These are phyloP conservation scores for Platichthys stellatus DNA, from an alignment of 2,113 vertebrate species.

Conservation along the genomic window DNA sequence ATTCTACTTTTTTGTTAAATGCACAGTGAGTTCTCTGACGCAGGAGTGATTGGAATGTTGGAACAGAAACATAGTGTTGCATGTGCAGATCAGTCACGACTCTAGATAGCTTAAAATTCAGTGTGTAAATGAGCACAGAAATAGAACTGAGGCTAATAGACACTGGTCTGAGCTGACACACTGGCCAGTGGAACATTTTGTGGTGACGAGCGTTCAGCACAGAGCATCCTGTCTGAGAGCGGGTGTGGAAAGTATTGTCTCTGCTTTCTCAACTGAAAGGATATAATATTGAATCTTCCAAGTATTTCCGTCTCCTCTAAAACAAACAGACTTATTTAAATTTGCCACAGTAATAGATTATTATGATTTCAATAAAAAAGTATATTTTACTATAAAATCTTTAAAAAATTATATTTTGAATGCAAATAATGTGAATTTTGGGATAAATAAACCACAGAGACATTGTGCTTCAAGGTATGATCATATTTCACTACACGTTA, in stretches of 20 bases:
- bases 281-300: neutral
- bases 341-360: too few species aligned
- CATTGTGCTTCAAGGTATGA: too few species aligned
- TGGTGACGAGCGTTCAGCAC: constrained; percentile 66
- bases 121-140: neutral
- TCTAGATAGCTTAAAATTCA: neutral
- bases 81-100: neutral
- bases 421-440: too few species aligned
- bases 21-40: neutral
- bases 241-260: constrained; percentile 39
- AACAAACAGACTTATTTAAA: neutral
- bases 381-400: too few species aligned
- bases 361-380: too few species aligned
- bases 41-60: too few species aligned
- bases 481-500: too few species aligned
- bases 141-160: neutral
- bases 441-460: too few species aligned
- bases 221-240: constrained; percentile 77
- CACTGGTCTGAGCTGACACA: constrained; percentile 33
- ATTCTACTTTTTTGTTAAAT: neutral
- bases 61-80: neutral
- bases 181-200: constrained; percentile 78
- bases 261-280: constrained; percentile 1
- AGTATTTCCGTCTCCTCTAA: too few species aligned
- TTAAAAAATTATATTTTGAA: too few species aligned